phyloP scores from a whole-genome alignment of 2,888 invertebrate species.

The Osedax fenrisi region DNA sequence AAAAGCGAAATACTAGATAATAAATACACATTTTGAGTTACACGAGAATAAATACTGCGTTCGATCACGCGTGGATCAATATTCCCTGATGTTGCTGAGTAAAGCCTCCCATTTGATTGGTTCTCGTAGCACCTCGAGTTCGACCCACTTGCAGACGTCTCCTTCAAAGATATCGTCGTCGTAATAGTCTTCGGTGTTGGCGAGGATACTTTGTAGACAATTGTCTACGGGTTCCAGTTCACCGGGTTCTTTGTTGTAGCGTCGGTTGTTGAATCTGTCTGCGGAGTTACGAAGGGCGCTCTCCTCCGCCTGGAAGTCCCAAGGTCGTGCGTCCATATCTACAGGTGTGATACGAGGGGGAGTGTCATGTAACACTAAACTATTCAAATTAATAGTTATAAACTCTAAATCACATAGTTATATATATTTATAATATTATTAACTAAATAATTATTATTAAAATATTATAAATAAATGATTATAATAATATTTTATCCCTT shows the following conservation, averaged over 20 bases:
- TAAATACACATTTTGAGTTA: no score
- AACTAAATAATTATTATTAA: neutral
- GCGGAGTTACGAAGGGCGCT: conserved; percentile 82
- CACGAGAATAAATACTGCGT: no score
- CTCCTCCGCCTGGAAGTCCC: conserved; percentile 93
- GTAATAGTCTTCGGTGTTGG: neutral
- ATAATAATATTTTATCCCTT: no score
- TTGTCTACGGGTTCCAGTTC: conserved; percentile 62
- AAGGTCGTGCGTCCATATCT: conserved; percentile 88
- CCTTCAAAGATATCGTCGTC: neutral
- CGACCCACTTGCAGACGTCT: neutral
- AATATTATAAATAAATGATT: neutral
- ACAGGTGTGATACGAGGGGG: conserved; percentile 34
- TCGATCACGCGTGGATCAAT: no score
- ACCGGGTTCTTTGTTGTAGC: conserved; percentile 61
- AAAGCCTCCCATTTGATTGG: neutral
- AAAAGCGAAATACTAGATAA: no score
- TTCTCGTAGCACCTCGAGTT: neutral
- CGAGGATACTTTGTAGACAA: conserved; percentile 69
- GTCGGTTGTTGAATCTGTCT: conserved; percentile 83
- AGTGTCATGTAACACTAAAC: no score
- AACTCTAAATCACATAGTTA: no score
- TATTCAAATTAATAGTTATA: no score
- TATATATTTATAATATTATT: neutral
- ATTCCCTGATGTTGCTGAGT: no score